These are phyloP conservation scores for Malurus leucopterus DNA, from an alignment of 2,797 vertebrate species.

Conservation along the genomic window DNA sequence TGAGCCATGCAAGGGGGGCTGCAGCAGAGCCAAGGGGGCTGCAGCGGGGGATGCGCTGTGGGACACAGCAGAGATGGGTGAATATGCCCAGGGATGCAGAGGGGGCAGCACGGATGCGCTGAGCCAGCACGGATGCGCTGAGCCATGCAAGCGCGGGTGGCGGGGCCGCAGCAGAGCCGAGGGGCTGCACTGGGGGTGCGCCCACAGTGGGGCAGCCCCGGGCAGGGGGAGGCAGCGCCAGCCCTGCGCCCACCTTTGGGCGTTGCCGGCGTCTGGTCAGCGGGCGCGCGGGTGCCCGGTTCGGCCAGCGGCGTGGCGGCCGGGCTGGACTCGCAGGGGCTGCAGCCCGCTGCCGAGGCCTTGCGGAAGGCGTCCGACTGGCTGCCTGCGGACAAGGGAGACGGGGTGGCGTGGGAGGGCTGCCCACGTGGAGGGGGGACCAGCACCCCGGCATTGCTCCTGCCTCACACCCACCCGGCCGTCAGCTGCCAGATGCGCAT, in stretches of 20 bases:
- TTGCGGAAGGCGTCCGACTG: constrained; percentile 76
- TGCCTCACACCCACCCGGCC: not conserved
- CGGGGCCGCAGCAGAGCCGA: not conserved
- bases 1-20: not conserved
- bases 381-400: constrained; percentile 69
- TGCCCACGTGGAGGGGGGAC: rapidly evolving
- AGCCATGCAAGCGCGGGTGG: not conserved
- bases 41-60: not conserved
- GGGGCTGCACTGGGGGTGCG: not conserved
- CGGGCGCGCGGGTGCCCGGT: constrained; percentile 47
- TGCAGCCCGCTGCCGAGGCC: constrained; percentile 67
- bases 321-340: constrained; percentile 71
- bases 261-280: constrained; percentile 50
- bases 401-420: not conserved
- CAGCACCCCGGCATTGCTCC: not conserved
- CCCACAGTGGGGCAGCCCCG: not conserved
- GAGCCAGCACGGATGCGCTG: not conserved
- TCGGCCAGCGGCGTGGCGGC: constrained; percentile 63
- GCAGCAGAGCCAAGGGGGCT: not conserved
- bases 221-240: not conserved
- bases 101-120: rapidly evolving
- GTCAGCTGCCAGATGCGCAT: rapidly evolving
- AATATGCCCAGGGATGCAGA: rapidly evolving
- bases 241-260: constrained; percentile 57
- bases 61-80: not conserved